These are phyloP conservation scores for Tetranychus cinnabarinus DNA, from an alignment of 1,140 invertebrate species.

Conservation along the genomic window DNA sequence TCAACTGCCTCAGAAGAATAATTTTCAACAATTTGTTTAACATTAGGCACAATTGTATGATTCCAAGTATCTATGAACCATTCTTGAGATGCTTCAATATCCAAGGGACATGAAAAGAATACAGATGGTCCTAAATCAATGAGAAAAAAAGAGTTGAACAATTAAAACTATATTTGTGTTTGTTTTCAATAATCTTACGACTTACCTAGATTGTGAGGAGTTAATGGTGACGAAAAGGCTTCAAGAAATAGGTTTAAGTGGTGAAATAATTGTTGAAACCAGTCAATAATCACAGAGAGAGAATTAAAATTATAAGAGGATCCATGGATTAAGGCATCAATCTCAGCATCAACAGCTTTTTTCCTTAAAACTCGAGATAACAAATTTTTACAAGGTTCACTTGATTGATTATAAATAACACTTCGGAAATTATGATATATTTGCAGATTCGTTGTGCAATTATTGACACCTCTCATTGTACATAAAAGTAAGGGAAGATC, in stretches of 20 bases:
- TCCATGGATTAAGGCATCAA: background rate
- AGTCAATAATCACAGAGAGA: background rate
- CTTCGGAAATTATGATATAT: background rate
- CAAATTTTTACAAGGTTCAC: background rate
- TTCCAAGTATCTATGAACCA: background rate
- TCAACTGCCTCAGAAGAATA: background rate
- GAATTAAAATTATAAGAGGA: background rate
- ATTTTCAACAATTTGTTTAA: background rate
- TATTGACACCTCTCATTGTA: background rate
- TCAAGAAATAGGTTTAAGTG: background rate
- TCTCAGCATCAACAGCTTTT: background rate
- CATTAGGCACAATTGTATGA: background rate
- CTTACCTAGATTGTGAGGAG: background rate
- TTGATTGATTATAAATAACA: background rate
- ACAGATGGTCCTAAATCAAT: background rate
- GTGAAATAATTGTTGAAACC: background rate
- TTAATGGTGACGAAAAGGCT: background rate
- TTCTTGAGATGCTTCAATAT: background rate
- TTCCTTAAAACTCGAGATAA: background rate
- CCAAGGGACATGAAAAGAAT: background rate
- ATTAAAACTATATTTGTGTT: background rate
- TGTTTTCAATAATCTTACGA: background rate
- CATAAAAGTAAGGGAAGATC: background rate
- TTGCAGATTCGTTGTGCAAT: background rate
- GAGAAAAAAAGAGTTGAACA: background rate